phyloP scores from a whole-genome alignment of 2,113 vertebrate species.

The Rousettus leschenaultii region DNA sequence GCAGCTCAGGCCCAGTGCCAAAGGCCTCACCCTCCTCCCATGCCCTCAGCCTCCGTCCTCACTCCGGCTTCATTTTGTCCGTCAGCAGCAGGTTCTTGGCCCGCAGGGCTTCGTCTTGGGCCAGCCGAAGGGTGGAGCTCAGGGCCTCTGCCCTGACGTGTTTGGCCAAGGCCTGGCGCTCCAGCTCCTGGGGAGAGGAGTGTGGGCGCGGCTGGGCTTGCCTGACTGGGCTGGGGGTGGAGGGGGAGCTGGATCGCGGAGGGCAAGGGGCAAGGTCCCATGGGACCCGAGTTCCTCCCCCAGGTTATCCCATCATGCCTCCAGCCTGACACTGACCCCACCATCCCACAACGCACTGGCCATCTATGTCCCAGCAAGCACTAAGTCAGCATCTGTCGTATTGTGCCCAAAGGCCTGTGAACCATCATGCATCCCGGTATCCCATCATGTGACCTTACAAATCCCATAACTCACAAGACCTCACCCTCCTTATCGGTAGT shows the following conservation, averaged over 20 bases:
- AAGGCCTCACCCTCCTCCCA: conserved; percentile 73
- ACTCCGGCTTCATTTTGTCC: conserved; percentile 77
- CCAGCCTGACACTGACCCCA: neutral
- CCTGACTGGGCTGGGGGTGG: conserved; percentile 60
- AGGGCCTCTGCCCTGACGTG: conserved; percentile 73
- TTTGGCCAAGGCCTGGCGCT: conserved; percentile 74
- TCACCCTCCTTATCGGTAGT: neutral
- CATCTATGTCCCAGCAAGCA: neutral
- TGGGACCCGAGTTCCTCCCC: neutral
- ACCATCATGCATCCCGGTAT: no score
- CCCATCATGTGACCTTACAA: neutral
- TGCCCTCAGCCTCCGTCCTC: conserved; percentile 73
- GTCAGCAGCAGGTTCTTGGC: conserved; percentile 75
- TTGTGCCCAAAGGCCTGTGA: neutral
- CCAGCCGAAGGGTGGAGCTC: conserved; percentile 75
- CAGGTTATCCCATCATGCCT: neutral
- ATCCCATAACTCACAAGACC: neutral
- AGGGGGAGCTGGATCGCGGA: conserved; percentile 40
- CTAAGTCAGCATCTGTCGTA: neutral
- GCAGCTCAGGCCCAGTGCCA: neutral
- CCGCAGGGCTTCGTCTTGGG: conserved; percentile 75
- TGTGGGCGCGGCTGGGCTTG: conserved; percentile 66
- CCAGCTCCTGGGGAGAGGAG: conserved; percentile 76
- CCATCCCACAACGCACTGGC: neutral
- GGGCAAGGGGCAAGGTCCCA: conserved; percentile 39